Evolutionary conservation across 23 tunicate species (phyloP).

Genomic region (Halocynthia aurantium): DNA sequence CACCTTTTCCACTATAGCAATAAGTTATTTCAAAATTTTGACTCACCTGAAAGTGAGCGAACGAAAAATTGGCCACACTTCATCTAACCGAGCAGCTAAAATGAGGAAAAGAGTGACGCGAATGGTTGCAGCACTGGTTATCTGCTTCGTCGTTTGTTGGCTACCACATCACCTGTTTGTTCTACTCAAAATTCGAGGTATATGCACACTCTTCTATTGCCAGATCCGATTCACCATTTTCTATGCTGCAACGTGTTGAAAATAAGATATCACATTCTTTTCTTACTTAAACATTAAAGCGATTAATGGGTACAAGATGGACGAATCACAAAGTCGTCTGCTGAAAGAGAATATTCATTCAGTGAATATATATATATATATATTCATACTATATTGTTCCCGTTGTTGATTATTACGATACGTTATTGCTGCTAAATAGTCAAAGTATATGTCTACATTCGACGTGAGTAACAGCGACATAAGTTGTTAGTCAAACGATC

Average conservation of each 20-base stretch:
- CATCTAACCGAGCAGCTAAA: slow-evolving; percentile 37
- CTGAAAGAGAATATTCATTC: neutral
- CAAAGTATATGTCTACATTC: no score
- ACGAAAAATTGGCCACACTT: slow-evolving; percentile 51
- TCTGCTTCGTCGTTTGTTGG: slow-evolving; percentile 85
- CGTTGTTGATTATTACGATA: no score
- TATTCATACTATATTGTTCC: neutral
- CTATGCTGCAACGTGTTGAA: no score
- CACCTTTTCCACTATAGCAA: slow-evolving; percentile 27
- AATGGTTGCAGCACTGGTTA: slow-evolving; percentile 81
- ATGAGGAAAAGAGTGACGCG: slow-evolving; percentile 72
- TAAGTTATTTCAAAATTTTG: slow-evolving; percentile 65
- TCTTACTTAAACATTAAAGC: neutral
- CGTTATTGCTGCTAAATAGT: no score
- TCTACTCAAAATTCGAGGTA: slow-evolving; percentile 57
- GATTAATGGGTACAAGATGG: neutral
- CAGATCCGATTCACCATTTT: neutral
- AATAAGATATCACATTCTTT: no score
- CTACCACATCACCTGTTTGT: slow-evolving; percentile 68
- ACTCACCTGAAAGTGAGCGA: slow-evolving; percentile 44
- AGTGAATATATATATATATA: neutral
- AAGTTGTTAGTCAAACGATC: neutral
- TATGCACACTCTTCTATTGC: neutral
- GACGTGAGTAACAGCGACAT: no score
- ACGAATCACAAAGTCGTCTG: neutral